Evolutionary conservation across 2,888 invertebrate species (phyloP).

Genomic region (Clepsis dumicolana): DNA sequence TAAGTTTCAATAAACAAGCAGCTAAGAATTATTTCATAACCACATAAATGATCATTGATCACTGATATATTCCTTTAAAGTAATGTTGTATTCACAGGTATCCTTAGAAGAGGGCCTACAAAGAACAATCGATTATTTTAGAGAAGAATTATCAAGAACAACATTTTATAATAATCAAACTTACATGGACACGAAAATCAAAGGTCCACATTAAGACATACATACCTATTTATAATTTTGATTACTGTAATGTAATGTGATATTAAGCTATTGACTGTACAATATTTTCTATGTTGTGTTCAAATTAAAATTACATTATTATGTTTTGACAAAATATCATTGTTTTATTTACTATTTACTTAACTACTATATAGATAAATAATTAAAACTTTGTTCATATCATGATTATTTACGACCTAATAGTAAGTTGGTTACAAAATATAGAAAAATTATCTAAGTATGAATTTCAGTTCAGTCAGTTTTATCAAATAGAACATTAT

Average conservation of each 20-base stretch:
- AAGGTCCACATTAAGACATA: slow-evolving; percentile 60
- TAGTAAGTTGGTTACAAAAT: background rate
- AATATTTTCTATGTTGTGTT: slow-evolving; percentile 43
- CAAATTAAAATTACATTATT: slow-evolving; percentile 35
- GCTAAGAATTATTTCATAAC: background rate
- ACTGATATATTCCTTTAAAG: background rate
- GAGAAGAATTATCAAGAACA: slow-evolving; percentile 91
- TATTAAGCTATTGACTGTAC: slow-evolving; percentile 61
- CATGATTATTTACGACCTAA: no score
- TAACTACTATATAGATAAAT: no score
- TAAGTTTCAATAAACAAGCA: background rate
- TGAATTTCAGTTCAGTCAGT: background rate
- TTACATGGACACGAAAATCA: slow-evolving; percentile 75
- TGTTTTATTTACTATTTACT: background rate
- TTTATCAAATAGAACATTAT: no score
- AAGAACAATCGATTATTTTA: slow-evolving; percentile 97
- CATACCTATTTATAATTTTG: slow-evolving; percentile 6
- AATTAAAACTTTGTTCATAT: no score
- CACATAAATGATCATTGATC: background rate
- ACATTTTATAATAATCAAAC: slow-evolving; percentile 81
- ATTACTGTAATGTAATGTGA: slow-evolving; percentile 73
- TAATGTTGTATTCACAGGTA: slow-evolving; percentile 80
- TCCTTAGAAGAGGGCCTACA: slow-evolving; percentile 94
- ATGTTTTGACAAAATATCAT: slow-evolving; percentile 19
- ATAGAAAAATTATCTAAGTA: background rate